Conservation (phyloP, 2,113 vertebrate species). For the Myotis brandtii region DNA sequence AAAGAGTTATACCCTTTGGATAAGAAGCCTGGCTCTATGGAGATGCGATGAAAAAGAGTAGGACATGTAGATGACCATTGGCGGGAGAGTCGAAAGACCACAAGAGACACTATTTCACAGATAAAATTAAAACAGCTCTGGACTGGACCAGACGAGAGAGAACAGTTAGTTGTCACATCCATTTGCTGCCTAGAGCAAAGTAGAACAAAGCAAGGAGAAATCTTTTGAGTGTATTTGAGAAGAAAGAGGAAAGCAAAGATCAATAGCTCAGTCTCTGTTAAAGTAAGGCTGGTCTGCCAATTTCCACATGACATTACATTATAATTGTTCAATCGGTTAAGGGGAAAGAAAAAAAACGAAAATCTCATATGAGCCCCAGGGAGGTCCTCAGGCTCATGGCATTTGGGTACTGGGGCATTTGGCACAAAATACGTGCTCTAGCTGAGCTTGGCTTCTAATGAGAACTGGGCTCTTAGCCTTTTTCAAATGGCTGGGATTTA, state of each 20-base stretch:
- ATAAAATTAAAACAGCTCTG: constrained; percentile 19
- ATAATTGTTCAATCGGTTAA: background rate
- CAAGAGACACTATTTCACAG: background rate
- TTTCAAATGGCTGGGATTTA: constrained; percentile 4
- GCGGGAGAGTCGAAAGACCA: background rate
- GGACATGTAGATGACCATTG: background rate
- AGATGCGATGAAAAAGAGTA: constrained; percentile 29
- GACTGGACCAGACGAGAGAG: background rate
- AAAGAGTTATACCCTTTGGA: background rate
- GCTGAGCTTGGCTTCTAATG: background rate
- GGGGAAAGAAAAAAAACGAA: background rate
- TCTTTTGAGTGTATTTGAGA: background rate
- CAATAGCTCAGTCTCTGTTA: background rate
- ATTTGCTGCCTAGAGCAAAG: constrained; percentile 24
- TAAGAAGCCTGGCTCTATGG: background rate
- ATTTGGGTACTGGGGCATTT: background rate
- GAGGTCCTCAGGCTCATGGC: background rate
- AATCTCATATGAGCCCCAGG: background rate
- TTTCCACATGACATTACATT: background rate
- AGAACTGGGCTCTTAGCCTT: background rate
- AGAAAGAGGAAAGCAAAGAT: background rate
- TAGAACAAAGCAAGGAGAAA: background rate
- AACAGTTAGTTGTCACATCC: constrained; percentile 3
- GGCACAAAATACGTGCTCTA: background rate
- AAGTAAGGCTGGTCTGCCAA: background rate